Base-by-base conservation (phyloP, 2,113 vertebrate genomes). In the Erpornis zantholeuca region DNA sequence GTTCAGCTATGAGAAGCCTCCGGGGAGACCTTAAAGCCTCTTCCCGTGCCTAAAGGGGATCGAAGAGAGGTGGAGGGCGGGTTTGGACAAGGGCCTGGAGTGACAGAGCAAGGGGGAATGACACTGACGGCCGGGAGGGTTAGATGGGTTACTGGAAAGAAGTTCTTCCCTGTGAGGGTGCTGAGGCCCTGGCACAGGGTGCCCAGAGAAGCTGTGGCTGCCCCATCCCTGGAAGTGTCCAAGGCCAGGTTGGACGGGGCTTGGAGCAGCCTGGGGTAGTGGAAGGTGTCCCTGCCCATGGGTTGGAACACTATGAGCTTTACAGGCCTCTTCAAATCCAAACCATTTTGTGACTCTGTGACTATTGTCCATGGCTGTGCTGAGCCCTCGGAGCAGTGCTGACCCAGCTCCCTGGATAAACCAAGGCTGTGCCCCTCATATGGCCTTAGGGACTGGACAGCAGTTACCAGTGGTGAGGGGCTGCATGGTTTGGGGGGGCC, bases 361-460 rank as follows among this genome's bases (percentile, higher is more conserved):
- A 15, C 25, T 22, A 0, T 19, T 53, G 31, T 19, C 47, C 70
- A 0, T 10, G 70, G 23, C 45, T 38, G 33, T 42, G 25, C 85
- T 56, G n/a, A 87, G 42, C 57, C n/a, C 49, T 29, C 7, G 21
- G 49, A 49, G 36, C 68, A 36, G 22, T 10, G 40, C 70, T 29
- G 24, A 2, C 29, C 42, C 20, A 0, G 0, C 15, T 64, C 24
- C 40, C 17, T 23, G 47, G 13, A 52, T 33, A 12, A 42, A 47
- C 7, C 0, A 0, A 15, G 50, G 17, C 65, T 5, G 4, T 31
- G 21, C 47, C 28, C 2, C 31, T 49, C 3, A 7, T 0, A 4
- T 3, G 0, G 47, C 75, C 16, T 13, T 8, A 15, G 31, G 23
- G 29, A 7, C 42, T 2, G 17, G 13, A 31, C 35, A 23, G 19